Evolutionary conservation across 2,113 vertebrate genomes (phyloP).

Genomic region (Plestiodon gilberti): DNA sequence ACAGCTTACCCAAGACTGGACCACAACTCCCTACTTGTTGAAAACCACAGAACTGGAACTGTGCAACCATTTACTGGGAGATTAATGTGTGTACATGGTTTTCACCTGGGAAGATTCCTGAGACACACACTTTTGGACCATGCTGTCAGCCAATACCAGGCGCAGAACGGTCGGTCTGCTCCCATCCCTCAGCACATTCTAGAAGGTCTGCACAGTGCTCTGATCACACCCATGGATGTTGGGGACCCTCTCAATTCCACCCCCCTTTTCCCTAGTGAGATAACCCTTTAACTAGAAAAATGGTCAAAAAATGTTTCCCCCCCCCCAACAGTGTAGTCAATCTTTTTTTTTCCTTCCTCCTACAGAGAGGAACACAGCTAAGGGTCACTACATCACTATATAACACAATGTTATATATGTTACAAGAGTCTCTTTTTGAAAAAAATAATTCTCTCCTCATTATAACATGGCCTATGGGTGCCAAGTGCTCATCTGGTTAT

Average conservation of each 20-base stretch:
- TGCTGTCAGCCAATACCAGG: conserved; percentile 6
- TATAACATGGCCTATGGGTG: conserved; percentile 73
- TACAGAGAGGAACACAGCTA: not conserved
- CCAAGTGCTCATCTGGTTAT: conserved; percentile 45
- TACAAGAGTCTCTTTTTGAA: conserved; percentile 33
- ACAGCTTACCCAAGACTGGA: no score
- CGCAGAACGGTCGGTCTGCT: not conserved
- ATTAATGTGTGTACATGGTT: conserved; percentile 13
- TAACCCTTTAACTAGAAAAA: conserved; percentile 44
- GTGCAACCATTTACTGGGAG: not conserved
- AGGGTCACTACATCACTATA: conserved; percentile 53
- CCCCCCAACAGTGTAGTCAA: conserved; percentile 35
- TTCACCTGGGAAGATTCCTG: not conserved
- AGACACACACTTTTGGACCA: conserved; percentile 27
- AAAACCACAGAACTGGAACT: no score
- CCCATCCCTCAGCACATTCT: not conserved
- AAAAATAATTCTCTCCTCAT: conserved; percentile 60
- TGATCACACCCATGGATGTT: no score
- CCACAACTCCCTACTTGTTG: no score
- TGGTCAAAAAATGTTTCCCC: not conserved
- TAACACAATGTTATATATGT: conserved; percentile 13
- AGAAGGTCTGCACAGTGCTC: not conserved
- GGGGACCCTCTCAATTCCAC: conserved; percentile 29
- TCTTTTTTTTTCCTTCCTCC: conserved; percentile 15
- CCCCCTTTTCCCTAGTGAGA: conserved; percentile 13